These are phyloP conservation scores for Drosophila setifemur DNA, from an alignment of 1,140 invertebrate genomes.

Conservation along the genomic window DNA sequence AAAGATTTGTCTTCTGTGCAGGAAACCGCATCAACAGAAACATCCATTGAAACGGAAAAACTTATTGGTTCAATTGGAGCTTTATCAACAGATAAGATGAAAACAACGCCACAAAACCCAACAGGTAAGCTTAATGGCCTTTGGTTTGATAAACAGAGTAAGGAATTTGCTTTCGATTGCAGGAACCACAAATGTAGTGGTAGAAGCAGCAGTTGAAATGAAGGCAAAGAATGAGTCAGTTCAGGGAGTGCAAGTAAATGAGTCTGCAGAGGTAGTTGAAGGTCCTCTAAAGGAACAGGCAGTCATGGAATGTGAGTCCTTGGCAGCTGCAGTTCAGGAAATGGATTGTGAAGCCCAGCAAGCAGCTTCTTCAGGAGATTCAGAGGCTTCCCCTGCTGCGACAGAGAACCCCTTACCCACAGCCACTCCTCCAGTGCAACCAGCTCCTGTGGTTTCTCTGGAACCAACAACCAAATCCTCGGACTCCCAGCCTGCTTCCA, in stretches of 20 bases:
- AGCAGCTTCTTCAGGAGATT: neutral
- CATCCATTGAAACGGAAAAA: neutral
- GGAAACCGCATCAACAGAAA: neutral
- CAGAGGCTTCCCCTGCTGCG: no score
- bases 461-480: neutral
- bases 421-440: neutral
- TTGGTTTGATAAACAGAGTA: neutral
- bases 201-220: neutral
- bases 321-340: neutral
- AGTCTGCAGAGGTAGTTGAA: neutral
- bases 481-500: no score
- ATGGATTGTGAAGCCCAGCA: constrained; percentile 18
- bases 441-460: neutral
- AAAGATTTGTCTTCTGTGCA: neutral
- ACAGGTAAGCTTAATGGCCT: constrained; percentile 24
- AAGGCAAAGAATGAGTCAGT: neutral
- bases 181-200: neutral
- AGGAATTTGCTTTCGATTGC: neutral
- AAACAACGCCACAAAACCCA: constrained; percentile 5
- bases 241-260: neutral
- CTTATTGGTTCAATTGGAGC: neutral
- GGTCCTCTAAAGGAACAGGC: no score
- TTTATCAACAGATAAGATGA: constrained; percentile 14
- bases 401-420: no score
- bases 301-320: constrained; percentile 12